Evolutionary conservation across 2,888 invertebrate genomes (phyloP).

Genomic region (Mesochorus sp.): DNA sequence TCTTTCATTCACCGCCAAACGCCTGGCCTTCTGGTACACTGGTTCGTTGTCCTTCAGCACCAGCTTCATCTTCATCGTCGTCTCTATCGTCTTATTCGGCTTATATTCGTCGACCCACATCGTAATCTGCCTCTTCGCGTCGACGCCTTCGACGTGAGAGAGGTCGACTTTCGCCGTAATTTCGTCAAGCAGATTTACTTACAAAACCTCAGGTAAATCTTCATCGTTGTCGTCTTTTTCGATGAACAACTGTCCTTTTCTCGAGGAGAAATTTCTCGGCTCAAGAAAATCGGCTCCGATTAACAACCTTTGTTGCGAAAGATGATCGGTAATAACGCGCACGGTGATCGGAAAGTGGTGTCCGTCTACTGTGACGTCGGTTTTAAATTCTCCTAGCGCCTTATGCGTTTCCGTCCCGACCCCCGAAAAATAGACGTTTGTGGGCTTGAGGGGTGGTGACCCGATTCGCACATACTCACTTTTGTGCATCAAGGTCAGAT

Average conservation of each 20-base stretch:
- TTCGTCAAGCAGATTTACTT: not conserved
- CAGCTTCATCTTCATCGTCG: conserved; percentile 68
- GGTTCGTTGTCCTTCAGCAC: conserved; percentile 71
- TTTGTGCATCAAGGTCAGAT: conserved; percentile 40
- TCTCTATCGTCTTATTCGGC: conserved; percentile 62
- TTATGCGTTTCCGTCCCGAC: conserved; percentile 35
- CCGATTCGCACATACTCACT: conserved; percentile 41
- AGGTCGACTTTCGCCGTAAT: not conserved
- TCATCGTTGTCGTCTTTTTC: not conserved
- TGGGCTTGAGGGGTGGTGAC: conserved; percentile 25
- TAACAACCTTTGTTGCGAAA: conserved; percentile 12
- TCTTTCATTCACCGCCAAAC: conserved; percentile 68
- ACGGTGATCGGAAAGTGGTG: not conserved
- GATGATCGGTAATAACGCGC: not conserved
- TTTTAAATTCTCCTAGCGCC: conserved; percentile 16
- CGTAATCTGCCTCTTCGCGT: conserved; percentile 16
- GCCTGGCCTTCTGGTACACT: conserved; percentile 65
- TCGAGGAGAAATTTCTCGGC: not conserved
- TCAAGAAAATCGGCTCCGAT: conserved; percentile 31
- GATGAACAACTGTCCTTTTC: not conserved
- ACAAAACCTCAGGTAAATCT: not conserved
- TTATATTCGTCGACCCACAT: conserved; percentile 60
- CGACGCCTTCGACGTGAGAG: not conserved
- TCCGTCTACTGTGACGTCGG: conserved; percentile 20
- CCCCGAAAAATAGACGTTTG: conserved; percentile 25